Base-by-base conservation (phyloP, 1,140 invertebrate genomes). In the Zaprionus tsacasi region DNA sequence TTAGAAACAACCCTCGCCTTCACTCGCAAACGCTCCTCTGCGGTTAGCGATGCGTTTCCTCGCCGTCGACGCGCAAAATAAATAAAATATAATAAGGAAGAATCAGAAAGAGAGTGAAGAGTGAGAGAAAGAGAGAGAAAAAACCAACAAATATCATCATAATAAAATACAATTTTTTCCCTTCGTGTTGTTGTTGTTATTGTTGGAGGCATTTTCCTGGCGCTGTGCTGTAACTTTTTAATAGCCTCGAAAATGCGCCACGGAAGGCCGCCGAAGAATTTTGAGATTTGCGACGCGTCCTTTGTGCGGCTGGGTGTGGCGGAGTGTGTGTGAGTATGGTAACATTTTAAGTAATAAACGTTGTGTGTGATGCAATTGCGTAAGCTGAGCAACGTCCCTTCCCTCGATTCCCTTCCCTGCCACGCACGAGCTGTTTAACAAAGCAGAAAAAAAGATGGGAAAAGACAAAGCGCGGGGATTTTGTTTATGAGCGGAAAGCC, bases 221-320 rank as follows among this genome's bases (percentile, higher is more conserved):
- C 40, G 40, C n/a, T 55, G 50, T 61, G 68, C 68, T 30, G 73
- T 76, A 79, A 79, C 68, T 79, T 79, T 79, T 79, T 79, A 79
- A 79, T 79, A 79, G 77, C 77, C 71, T 60, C 67, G 73, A 72
- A 76, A 79, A 76, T 79, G 73, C 73, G 54, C 45, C 43, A 43
- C 45, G 50, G 76, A 78, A 78, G 52, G 55, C 77, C 59, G 43
- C 57, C 52, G 60, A 73, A 73, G 60, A 43, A 73, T 79, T 79
- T 76, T 63, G 54, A 79, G 63, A 79, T 76, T 76, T 76, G 58
- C 58, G 48, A 54, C 38, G 69, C 55, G 48, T 59, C 21, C 21
- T 36, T 48, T 48, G 21, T 8, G 6, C 13, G 30, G 25, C 8
- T 12, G 33, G 3, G 35, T 43, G n/a, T 54, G 48, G 45, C 45